phyloP scores from a whole-genome alignment of 2,888 invertebrate genomes.

The Nephrotoma appendiculata region DNA sequence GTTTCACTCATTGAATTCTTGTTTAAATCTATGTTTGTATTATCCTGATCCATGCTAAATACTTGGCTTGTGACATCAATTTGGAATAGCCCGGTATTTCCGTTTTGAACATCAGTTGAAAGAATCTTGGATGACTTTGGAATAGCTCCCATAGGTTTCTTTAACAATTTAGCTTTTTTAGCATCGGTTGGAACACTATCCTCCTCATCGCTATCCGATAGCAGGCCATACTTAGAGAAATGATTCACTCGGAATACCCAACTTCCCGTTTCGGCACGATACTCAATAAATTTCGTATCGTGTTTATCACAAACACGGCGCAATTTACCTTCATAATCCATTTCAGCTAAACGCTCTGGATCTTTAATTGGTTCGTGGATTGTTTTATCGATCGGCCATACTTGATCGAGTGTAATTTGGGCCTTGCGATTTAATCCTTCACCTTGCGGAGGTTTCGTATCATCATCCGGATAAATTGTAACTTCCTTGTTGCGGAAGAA shows the following conservation, averaged over 20 bases:
- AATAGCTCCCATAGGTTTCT: neutral
- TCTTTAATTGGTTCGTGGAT: constrained; percentile 66
- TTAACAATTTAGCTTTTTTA: constrained; percentile 26
- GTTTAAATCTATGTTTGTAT: neutral
- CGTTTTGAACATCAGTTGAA: neutral
- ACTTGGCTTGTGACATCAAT: neutral
- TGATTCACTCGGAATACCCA: constrained; percentile 95
- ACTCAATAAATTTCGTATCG: constrained; percentile 85
- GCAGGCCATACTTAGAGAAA: constrained; percentile 85
- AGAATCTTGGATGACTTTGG: neutral
- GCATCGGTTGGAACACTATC: constrained; percentile 43
- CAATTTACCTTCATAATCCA: constrained; percentile 77
- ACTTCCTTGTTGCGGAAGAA: constrained; percentile 91
- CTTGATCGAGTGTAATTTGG: constrained; percentile 80
- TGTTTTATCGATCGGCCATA: constrained; percentile 86
- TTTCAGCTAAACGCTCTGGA: constrained; percentile 54
- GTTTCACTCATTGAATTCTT: neutral
- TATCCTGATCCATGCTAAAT: neutral
- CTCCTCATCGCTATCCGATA: constrained; percentile 75
- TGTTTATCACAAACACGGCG: constrained; percentile 73
- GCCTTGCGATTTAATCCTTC: constrained; percentile 80
- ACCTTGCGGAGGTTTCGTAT: constrained; percentile 75
- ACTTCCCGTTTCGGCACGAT: constrained; percentile 87
- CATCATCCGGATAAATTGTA: constrained; percentile 84
- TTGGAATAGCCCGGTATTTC: neutral